phyloP scores from a whole-genome alignment of 2,888 invertebrate genomes.

The Nymphalis polychloros region DNA sequence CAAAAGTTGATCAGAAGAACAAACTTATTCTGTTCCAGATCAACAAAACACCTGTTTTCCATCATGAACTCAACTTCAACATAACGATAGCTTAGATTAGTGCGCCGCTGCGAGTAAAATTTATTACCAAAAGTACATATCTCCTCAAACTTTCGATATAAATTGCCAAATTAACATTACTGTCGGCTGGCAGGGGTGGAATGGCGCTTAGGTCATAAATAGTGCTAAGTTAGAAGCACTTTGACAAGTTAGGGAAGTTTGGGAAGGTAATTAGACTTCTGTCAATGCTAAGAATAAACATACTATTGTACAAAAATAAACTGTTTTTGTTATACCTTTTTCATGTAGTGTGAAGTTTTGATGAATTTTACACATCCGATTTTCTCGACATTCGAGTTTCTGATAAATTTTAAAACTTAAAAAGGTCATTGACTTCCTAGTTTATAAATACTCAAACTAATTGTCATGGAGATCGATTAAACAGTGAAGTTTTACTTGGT shows the following conservation, averaged over 20 bases:
- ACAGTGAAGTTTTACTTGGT: too few relatives aligned
- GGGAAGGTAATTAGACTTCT: slow-evolving; percentile 6
- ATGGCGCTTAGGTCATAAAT: slow-evolving; percentile 27
- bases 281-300: background rate
- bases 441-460: too few relatives aligned
- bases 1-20: background rate
- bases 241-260: slow-evolving; percentile 4
- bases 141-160: slow-evolving; percentile 32
- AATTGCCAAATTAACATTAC: slow-evolving; percentile 35
- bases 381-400: too few relatives aligned
- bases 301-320: background rate
- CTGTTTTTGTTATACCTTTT: too few relatives aligned
- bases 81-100: slow-evolving; percentile 10
- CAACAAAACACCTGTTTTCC: slow-evolving; percentile 7
- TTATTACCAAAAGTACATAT: slow-evolving; percentile 28
- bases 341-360: too few relatives aligned
- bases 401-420: too few relatives aligned
- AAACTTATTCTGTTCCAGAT: background rate
- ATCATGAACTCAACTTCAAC: slow-evolving; percentile 10
- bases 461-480: too few relatives aligned
- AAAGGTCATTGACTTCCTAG: too few relatives aligned
- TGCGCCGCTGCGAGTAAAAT: slow-evolving; percentile 13
- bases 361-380: too few relatives aligned
- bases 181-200: slow-evolving; percentile 18
- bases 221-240: slow-evolving; percentile 17